Evolutionary conservation across 2,797 vertebrate species (phyloP), one percentile per base, ranked within the genome.

Genomic region (Ctenopoma kingsleyae): DNA sequence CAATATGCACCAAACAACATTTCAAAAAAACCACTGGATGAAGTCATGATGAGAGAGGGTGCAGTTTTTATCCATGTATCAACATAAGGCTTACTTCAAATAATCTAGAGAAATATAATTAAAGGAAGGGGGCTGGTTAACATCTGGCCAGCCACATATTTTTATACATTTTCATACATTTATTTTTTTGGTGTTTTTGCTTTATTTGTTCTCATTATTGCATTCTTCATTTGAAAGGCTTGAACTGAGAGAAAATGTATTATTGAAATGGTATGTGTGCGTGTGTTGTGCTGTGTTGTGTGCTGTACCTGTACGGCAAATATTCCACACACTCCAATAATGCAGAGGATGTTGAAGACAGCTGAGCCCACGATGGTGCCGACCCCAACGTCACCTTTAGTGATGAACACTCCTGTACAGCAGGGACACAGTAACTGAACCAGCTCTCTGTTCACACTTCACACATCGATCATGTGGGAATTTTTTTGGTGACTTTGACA

Each of bases 361-460:
- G 98, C 98, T 0, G 98, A 99, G 81, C 98, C 98, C 71, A 99
- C 98, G 1, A 99, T 99, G 83, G 98, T 99, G 71, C 98, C 98
- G 22, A 99, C 97, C 4, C 98, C 98, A 2, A 99, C 98, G 0
- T 99, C 98, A 25, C 98, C 97, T 90, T 98, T 99, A 55, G 98
- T 97, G 89, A 99, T 96, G 89, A 99, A 99, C 79, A 99, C 98
- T 51, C 97, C 98, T 99, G 93, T 23, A 46, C 1, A 55, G 8
- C 23, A 58, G 30, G 43, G 1, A 67, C 16, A 63, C 12, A 46
- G 38, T 44, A 61, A 61, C n/a, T 3, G n/a, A 1, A 25, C 8
- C 16, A 30, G 9, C 13, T 27, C 27, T 35, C 8, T 35, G 35
- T 9, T 35, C 35, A 10, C 9, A 35, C 35, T 2, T 35, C 35